A percentile compares a stretch with the other conserved stretches of the same genome.
These are phyloP conservation scores for Gobionotothen gibberifrons DNA, from an alignment of 2,797 vertebrate species.

Conservation along the genomic window DNA sequence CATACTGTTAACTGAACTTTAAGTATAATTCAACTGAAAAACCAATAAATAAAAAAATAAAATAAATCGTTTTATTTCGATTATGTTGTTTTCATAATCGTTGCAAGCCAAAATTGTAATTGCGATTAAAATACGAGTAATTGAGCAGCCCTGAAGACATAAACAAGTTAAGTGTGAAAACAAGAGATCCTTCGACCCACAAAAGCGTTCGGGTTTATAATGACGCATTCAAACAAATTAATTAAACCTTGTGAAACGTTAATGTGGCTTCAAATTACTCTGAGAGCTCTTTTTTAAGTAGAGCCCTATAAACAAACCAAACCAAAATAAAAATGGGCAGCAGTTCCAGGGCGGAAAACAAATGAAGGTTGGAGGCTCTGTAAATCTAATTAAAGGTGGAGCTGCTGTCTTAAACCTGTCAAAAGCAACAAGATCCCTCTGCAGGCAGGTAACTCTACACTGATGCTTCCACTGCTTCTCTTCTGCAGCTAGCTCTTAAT, in stretches of 20 bases:
- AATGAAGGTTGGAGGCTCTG: conserved; percentile 66
- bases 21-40: too few relatives aligned
- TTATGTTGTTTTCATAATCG: too few relatives aligned
- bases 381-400: conserved; percentile 74
- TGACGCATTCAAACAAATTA: neutral
- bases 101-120: too few relatives aligned
- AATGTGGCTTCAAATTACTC: conserved; percentile 30
- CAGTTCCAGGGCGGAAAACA: conserved; percentile 42
- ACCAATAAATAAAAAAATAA: too few relatives aligned
- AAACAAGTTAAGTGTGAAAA: conserved; percentile 11
- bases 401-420: conserved; percentile 72
- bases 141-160: neutral
- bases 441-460: conserved; percentile 69
- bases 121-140: too few relatives aligned
- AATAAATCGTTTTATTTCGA: too few relatives aligned
- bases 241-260: conserved; percentile 1
- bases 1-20: too few relatives aligned
- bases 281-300: conserved; percentile 7
- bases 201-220: conserved; percentile 4
- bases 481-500: conserved; percentile 29
- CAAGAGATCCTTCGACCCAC: conserved; percentile 1
- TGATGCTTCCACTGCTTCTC: conserved; percentile 57
- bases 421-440: conserved; percentile 70
- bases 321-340: conserved; percentile 37
- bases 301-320: conserved; percentile 28